Evolutionary conservation across 2,888 invertebrate genomes (phyloP).

Genomic region (Anoplius nigerrimus): DNA sequence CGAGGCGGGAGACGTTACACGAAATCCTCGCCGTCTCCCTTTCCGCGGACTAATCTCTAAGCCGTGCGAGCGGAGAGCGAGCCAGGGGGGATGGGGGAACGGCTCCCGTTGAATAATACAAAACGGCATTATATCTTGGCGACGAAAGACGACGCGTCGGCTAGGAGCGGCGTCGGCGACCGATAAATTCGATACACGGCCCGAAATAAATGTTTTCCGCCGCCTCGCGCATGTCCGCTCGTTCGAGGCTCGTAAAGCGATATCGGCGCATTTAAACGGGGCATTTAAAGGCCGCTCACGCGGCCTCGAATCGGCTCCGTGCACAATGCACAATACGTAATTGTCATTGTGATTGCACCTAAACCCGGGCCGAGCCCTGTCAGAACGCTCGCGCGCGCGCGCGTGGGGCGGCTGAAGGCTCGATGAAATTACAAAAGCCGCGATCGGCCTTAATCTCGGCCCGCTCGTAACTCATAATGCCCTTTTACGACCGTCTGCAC

Average conservation of each 20-base stretch:
- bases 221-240: constrained; percentile 16
- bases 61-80: too few species aligned
- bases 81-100: too few species aligned
- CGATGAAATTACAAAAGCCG: constrained; percentile 63
- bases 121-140: too few species aligned
- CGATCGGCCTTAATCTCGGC: constrained; percentile 61
- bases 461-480: constrained; percentile 65
- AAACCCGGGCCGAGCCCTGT: constrained; percentile 38
- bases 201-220: too few species aligned
- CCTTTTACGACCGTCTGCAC: constrained; percentile 62
- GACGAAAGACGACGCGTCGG: too few species aligned
- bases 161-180: too few species aligned
- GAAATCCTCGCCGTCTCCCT: too few species aligned
- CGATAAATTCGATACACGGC: too few species aligned
- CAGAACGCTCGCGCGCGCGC: constrained; percentile 10
- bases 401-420: constrained; percentile 14
- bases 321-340: constrained; percentile 44
- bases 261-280: constrained; percentile 35
- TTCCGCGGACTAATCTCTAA: too few species aligned
- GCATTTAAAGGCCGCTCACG: constrained; percentile 17
- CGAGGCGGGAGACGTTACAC: too few species aligned
- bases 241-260: constrained; percentile 17
- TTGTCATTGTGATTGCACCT: constrained; percentile 53
- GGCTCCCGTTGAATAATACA: too few species aligned
- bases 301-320: constrained; percentile 25